These are phyloP conservation scores for Malacosoma neustria DNA, from an alignment of 2,888 invertebrate genomes.

Conservation along the genomic window DNA sequence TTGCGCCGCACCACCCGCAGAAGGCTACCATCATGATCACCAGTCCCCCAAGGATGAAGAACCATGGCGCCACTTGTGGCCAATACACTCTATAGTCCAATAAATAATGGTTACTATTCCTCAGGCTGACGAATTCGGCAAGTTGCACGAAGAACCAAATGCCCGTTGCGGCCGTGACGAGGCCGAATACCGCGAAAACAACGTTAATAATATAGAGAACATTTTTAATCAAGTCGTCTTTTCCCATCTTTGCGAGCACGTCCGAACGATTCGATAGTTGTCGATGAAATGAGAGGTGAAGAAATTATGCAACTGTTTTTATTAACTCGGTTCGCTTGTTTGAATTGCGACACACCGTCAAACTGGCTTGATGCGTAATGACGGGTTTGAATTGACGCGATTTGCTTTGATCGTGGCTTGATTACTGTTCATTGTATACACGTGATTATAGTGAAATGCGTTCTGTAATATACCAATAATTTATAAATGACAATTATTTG, in stretches of 20 bases:
- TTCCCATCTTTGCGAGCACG: conserved; percentile 42
- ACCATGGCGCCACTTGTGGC: conserved; percentile 69
- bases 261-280: conserved; percentile 38
- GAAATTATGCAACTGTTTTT: conserved; percentile 45
- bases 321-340: conserved; percentile 46
- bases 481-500: no score
- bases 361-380: conserved; percentile 15
- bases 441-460: neutral
- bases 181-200: conserved; percentile 58
- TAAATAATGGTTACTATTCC: conserved; percentile 62
- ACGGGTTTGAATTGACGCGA: conserved; percentile 8
- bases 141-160: conserved; percentile 69
- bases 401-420: conserved; percentile 4
- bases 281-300: conserved; percentile 53
- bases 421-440: neutral
- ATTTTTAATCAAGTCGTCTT: conserved; percentile 56
- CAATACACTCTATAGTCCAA: conserved; percentile 64
- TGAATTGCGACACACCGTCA: conserved; percentile 14
- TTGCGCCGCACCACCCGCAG: conserved; percentile 62
- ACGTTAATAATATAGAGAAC: conserved; percentile 58
- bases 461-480: neutral
- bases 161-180: conserved; percentile 56
- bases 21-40: conserved; percentile 56
- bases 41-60: conserved; percentile 56
- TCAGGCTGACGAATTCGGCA: conserved; percentile 51